Evolutionary conservation across 2,888 invertebrate species (phyloP).

Genomic region (Cephalotes varians): DNA sequence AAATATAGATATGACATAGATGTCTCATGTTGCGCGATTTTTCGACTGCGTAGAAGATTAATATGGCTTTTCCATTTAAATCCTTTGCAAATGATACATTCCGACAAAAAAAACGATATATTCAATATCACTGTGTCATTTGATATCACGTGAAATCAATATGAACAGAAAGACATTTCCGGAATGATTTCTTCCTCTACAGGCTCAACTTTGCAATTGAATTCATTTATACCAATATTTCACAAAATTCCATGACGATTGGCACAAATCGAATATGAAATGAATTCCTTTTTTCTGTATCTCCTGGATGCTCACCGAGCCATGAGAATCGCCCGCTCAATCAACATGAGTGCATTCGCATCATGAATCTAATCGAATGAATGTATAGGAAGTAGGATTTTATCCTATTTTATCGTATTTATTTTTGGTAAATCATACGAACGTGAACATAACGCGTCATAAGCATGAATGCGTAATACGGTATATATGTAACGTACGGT

Average conservation of each 20-base stretch:
- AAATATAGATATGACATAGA: not conserved
- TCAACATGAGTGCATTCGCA: not conserved
- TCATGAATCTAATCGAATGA: conserved; percentile 21
- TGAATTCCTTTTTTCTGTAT: not conserved
- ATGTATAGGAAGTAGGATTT: not conserved
- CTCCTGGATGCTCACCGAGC: conserved; percentile 4
- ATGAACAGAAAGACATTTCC: not conserved
- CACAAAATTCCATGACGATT: not conserved
- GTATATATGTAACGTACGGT: not conserved
- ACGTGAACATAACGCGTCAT: not conserved
- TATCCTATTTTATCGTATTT: conserved; percentile 6
- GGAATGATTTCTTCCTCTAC: not conserved
- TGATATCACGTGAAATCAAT: conserved; percentile 23
- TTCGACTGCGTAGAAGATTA: not conserved
- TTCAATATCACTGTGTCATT: conserved; percentile 8
- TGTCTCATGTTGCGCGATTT: not conserved
- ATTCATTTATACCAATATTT: conserved; percentile 22
- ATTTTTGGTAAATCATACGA: conserved; percentile 9
- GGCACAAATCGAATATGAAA: conserved; percentile 13
- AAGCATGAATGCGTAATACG: not conserved
- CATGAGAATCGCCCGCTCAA: conserved; percentile 3
- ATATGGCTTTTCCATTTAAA: not conserved
- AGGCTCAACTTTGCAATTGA: not conserved
- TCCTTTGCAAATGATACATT: not conserved
- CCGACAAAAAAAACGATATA: not conserved